phyloP scores from a whole-genome alignment of 2,113 vertebrate genomes.

The Serilophus lunatus region DNA sequence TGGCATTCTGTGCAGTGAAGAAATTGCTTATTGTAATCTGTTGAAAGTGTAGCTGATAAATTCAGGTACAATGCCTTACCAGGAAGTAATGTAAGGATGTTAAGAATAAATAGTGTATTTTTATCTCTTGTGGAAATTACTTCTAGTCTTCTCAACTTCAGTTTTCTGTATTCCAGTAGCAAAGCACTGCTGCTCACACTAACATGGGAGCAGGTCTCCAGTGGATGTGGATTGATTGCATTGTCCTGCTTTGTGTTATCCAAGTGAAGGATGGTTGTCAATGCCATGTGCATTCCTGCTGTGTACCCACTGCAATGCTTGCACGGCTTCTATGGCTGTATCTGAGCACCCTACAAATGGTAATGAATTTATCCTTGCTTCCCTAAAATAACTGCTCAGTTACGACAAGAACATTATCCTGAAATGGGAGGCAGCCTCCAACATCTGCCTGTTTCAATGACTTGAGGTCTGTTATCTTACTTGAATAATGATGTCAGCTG shows the following conservation, averaged over 20 bases:
- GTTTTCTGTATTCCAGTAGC: not conserved
- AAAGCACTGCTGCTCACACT: not conserved
- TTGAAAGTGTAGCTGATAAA: not conserved
- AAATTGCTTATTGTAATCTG: not conserved
- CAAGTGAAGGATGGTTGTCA: constrained; percentile 4
- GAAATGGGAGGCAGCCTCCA: constrained; percentile 17
- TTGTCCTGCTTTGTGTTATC: not conserved
- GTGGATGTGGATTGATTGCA: not conserved
- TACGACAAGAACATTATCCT: constrained; percentile 5
- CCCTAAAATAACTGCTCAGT: constrained; percentile 46
- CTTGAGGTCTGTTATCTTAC: constrained; percentile 30
- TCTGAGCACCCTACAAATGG: not conserved
- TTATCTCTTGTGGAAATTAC: not conserved
- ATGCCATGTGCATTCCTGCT: not conserved
- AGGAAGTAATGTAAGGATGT: not conserved
- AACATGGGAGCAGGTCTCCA: not conserved
- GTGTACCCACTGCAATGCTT: fast-evolving
- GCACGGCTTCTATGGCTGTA: not conserved
- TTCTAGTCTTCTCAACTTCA: not conserved
- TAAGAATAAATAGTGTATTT: not conserved
- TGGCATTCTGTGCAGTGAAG: not conserved
- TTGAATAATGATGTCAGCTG: constrained; percentile 27
- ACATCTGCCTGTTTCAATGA: constrained; percentile 50
- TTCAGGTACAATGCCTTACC: not conserved
- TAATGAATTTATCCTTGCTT: constrained; percentile 60